A percentile compares a stretch with the other conserved stretches of the same genome.
Evolutionary conservation across 1,140 invertebrate genomes (phyloP).

Genomic region (Dendrolimus punctatus): DNA sequence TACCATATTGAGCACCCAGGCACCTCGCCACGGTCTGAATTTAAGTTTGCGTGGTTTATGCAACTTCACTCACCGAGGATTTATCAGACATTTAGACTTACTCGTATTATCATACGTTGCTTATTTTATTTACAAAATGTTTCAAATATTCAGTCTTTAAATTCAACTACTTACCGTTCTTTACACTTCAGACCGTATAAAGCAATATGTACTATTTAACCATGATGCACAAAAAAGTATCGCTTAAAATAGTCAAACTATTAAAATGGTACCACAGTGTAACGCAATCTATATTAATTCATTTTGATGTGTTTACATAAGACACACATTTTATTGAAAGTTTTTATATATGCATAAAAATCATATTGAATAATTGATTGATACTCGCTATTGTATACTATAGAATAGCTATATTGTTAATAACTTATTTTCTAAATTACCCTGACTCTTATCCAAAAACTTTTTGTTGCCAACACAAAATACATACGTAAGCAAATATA

Average conservation of each 20-base stretch:
- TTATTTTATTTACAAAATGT: constrained; percentile 1
- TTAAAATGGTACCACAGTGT: constrained; percentile 1
- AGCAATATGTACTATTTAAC: not conserved
- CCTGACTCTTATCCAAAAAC: too few species aligned
- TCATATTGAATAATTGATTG: not conserved
- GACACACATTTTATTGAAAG: too few species aligned
- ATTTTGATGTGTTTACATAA: not conserved
- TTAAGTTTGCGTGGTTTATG: too few species aligned
- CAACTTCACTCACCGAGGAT: too few species aligned
- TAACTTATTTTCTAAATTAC: too few species aligned
- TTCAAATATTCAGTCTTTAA: constrained; percentile 3
- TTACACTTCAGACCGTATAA: not conserved
- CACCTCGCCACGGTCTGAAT: too few species aligned
- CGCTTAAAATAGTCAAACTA: constrained; percentile 1
- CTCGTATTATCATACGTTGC: not conserved
- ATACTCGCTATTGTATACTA: constrained; percentile 1
- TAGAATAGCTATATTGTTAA: too few species aligned
- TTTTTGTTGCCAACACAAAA: too few species aligned
- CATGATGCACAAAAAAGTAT: constrained; percentile 1
- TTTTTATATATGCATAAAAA: too few species aligned
- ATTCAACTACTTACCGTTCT: constrained; percentile 1
- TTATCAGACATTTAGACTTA: too few species aligned
- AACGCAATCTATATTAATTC: constrained; percentile 1
- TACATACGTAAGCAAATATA: too few species aligned
- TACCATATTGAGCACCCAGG: too few species aligned